phyloP scores from a whole-genome alignment of 2,113 vertebrate species.

The Chrysemys picta region DNA sequence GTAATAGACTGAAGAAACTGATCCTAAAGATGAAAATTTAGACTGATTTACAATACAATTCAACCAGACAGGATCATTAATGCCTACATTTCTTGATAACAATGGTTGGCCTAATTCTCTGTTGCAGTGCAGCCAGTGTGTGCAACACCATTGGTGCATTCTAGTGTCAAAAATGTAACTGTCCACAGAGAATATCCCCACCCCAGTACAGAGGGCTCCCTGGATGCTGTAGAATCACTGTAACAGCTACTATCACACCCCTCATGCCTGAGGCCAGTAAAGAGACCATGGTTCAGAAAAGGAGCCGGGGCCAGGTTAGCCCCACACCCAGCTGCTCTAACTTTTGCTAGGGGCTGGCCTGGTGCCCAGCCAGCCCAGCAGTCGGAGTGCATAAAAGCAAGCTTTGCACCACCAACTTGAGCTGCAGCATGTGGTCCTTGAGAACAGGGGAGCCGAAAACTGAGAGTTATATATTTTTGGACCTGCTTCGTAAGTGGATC shows the following conservation, averaged over 20 bases:
- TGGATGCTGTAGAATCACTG: background rate
- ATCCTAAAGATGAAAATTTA: background rate
- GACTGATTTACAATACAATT: background rate
- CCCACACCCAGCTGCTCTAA: background rate
- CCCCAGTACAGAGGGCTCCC: background rate
- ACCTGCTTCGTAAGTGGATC: background rate
- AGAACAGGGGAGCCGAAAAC: background rate
- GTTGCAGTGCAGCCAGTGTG: background rate
- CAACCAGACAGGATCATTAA: background rate
- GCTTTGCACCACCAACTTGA: background rate
- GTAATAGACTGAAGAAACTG: conserved; percentile 29
- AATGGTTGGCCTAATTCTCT: background rate
- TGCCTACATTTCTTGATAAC: background rate
- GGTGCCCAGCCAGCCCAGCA: background rate
- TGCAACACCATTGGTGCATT: background rate
- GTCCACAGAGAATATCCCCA: background rate
- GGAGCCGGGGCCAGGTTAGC: background rate
- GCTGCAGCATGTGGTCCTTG: background rate
- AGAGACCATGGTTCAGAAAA: background rate
- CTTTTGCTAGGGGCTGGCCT: no score
- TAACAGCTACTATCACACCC: background rate
- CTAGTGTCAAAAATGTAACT: background rate
- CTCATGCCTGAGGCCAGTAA: background rate
- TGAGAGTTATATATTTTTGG: background rate
- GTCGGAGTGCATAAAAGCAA: background rate